Base-by-base conservation (phyloP, 2,113 vertebrate genomes). In the Danionella cerebrum region DNA sequence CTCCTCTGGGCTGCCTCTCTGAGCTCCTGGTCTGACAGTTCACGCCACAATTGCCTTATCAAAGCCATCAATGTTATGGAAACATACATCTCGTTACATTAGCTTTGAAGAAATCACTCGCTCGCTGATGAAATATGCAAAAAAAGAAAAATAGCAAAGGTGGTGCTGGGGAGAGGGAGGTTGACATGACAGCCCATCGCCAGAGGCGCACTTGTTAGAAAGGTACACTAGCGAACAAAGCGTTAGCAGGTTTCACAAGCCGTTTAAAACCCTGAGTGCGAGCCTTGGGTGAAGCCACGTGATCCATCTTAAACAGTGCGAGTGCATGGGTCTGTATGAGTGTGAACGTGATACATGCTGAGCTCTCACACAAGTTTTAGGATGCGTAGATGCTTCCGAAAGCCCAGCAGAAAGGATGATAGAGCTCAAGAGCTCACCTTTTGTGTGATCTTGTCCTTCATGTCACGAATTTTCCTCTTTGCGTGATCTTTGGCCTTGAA, bases 401-500 rank as follows among this genome's bases (percentile, higher is more conserved):
- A 1, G 9, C 16, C 2, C 18, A 47, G 7, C 7, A 11, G 5
- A 12, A 10, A 0, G 8, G 27, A 8, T 24, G 13, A 48, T n/a
- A 24, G 14, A 5, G 72, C 11, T 51, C 9, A 33, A 47, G 6
- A 22, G 79, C 87, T 8, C 80, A 98, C 96, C 92, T 89, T 94
- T 33, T 92, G 89, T 81, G 91, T 94, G 3, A 98, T 91, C 79
- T 91, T 91, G 83, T 87, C 95, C 88, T 87, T 97, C 80, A 98
- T 90, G 76, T 94, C 94, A 67, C 87, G 92, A 71, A 98, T 91
- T 63, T 95, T 94, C 83, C 91, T 92, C 78, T 88, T 98, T 27
- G 95, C 94, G 11, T 97, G 93, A 84, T 80, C 93, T 89, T 94
- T 96, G 82, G 94, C 94, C 92, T 97, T 79, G 71, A 62, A 69